Evolutionary conservation across 2,113 vertebrate species (phyloP).

Genomic region (Rhinichthys klamathensis): DNA sequence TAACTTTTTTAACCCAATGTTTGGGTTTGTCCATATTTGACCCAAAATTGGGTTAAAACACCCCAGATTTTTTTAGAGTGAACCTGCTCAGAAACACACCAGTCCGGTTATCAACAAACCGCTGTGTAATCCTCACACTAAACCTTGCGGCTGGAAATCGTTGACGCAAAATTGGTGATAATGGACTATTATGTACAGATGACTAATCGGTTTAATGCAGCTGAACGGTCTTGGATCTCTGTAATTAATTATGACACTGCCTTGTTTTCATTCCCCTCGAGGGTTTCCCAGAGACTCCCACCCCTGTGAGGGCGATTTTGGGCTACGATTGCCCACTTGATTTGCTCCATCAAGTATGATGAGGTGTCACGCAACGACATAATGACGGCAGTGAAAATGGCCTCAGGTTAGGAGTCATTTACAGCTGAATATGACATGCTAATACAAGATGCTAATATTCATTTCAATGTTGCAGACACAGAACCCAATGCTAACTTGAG

Average conservation of each 20-base stretch:
- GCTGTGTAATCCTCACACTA: background rate
- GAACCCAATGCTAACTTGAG: background rate
- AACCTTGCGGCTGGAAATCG: slow-evolving; percentile 21
- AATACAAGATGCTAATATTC: background rate
- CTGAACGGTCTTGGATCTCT: background rate
- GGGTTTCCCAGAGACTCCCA: background rate
- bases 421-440: background rate
- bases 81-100: no score
- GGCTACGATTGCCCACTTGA: slow-evolving; percentile 22
- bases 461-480: background rate
- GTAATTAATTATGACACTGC: slow-evolving; percentile 48
- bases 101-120: background rate
- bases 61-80: no score
- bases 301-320: slow-evolving; percentile 21
- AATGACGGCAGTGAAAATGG: slow-evolving; percentile 1
- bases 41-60: no score
- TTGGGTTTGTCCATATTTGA: no score
- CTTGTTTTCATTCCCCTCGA: background rate
- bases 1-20: no score
- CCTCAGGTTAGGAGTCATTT: background rate
- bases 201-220: slow-evolving; percentile 30
- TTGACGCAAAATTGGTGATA: slow-evolving; percentile 3
- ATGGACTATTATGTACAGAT: slow-evolving; percentile 12
- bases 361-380: slow-evolving; percentile 10
- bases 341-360: background rate